Conservation (phyloP, 2,113 vertebrate species). For the Cyprinodon variegatus region DNA sequence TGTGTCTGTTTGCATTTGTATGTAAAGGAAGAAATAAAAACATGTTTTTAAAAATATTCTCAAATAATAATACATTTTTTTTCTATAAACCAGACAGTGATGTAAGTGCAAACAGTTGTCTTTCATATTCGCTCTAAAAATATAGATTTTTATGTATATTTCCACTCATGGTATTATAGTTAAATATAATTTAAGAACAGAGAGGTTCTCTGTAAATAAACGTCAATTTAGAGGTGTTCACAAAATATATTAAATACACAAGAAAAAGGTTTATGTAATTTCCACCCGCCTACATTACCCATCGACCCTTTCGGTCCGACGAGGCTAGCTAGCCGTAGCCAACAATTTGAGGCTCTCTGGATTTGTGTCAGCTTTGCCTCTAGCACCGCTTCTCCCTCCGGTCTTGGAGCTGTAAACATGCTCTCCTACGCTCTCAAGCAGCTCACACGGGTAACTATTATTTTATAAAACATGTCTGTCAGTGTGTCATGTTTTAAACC, state of each 20-base stretch:
- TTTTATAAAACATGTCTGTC: neutral
- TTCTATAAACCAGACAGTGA: too few species aligned
- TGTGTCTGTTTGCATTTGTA: neutral
- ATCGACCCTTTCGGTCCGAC: slow-evolving; percentile 16
- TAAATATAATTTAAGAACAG: neutral
- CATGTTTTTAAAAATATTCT: too few species aligned
- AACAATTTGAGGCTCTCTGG: slow-evolving; percentile 19
- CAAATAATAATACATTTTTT: too few species aligned
- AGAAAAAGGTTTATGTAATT: neutral
- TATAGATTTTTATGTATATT: neutral
- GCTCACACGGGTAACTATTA: slow-evolving; percentile 68
- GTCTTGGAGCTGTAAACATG: slow-evolving; percentile 66
- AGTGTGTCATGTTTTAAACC: neutral
- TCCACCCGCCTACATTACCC: slow-evolving; percentile 62
- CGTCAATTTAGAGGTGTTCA: neutral
- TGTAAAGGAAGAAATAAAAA: neutral
- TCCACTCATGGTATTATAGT: neutral
- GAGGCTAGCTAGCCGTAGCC: slow-evolving; percentile 15
- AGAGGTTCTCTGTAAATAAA: neutral
- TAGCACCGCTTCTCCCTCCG: slow-evolving; percentile 23
- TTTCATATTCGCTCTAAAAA: neutral
- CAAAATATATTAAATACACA: neutral
- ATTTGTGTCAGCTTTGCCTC: slow-evolving; percentile 4
- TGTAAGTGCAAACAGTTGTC: neutral
- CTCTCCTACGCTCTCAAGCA: slow-evolving; percentile 70